Base-by-base conservation (phyloP, 2,797 vertebrate genomes). In the Lepilemur ruficaudatus region DNA sequence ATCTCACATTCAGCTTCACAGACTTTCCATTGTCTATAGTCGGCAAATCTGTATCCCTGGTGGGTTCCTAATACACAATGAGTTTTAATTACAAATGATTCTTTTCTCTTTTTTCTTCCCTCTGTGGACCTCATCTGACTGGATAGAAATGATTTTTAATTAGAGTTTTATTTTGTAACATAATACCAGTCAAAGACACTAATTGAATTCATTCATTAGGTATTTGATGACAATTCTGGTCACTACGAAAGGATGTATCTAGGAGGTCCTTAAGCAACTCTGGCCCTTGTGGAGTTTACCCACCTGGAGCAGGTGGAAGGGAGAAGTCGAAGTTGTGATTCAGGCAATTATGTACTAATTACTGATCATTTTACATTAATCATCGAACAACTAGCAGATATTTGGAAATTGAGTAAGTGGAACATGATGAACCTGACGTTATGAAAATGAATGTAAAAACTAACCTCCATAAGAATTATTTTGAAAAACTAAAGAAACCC, bases 131-230 rank as follows among this genome's bases (percentile, higher is more conserved):
- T 20, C 7, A 35, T 67, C 63, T 67, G 17, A 67, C 32, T 67
- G 63, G 63, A 67, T 85, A 52, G 59, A 95, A 81, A 73, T 35
- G 41, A 67, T 63, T 89, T 96, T 96, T 88, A 96, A 89, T 95
- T 91, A 89, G 72, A 70, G 32, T 94, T 87, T 94, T 95, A 52
- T 84, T 93, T 91, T 59, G 28, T 95, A 95, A 91, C 38, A 92
- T 93, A 92, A 63, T 78, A 73, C 43, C 32, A 82, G 25, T 95
- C 95, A 79, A 82, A 79, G 69, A 65, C 41, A 92, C 38, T 91
- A 79, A 96, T 38, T 93, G 43, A 67, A 85, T 63, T 90, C 38
- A 73, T 73, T 93, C 73, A 48, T 97, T 94, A 92, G 22, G 48
- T 95, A 82, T 78, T 80, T 65, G 46, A 75, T 96, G 76, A 79